Base-by-base conservation (phyloP, 1,140 invertebrate genomes). In the Nilaparvata lugens region DNA sequence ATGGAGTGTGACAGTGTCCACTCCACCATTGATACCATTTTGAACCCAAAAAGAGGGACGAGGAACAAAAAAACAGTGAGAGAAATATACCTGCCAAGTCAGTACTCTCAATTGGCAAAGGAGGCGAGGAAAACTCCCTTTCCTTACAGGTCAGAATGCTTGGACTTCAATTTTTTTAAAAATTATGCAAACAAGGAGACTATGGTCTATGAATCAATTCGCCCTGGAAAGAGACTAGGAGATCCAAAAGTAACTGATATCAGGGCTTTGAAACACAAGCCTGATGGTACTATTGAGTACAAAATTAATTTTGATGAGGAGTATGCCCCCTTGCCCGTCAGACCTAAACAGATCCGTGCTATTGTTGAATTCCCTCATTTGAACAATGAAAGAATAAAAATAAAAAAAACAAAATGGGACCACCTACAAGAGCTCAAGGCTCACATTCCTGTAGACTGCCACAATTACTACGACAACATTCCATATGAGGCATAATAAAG, bases 1-100 rank as follows among this genome's bases (percentile, higher is more conserved):
- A 76, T 75, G 71, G 73, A 76, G 57, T 67, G 66, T 58, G 74
- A 77, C 60, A 68, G 65, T 11, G 68, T 74, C 2, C 73, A 76
- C 60, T 63, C 58, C 43, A 54, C 60, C 1, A 61, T 65, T 3
- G 61, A 65, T 40, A 56, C 55, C n/a, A 38, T 38, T 2, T 18
- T 38, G 28, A 43, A 42, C 25, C 56, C 55, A 21, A 56, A 56
- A 56, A 56, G 55, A 56, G 31, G 31, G 13, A 59, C 52, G 1
- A 65, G 63, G 21, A 40, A 38, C 16, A 61, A 61, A 56, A 61
- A 61, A 52, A 57, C 55, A 28, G 11, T 69, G 70, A 45, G 67
- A 70, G 59, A 65, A 53, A 61, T 62, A 60, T 53, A 55, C 68
- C 31, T 66, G 67, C 16, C 18, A 65, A 62, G 62, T 60, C 54